These are phyloP conservation scores for Pagetopsis macropterus DNA, from an alignment of 2,797 vertebrate species.

Conservation along the genomic window DNA sequence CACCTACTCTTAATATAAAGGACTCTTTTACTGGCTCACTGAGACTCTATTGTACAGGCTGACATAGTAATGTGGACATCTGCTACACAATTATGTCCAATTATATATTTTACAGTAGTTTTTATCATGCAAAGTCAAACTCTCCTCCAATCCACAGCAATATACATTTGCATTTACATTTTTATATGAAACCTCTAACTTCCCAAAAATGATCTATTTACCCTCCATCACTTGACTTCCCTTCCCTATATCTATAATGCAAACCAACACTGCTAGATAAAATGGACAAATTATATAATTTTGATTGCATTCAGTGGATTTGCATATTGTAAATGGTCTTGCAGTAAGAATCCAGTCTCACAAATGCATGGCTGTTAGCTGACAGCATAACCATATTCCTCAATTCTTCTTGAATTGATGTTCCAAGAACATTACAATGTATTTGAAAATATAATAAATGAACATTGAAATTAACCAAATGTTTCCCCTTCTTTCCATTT, in stretches of 20 bases:
- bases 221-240: not conserved
- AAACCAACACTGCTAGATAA: not conserved
- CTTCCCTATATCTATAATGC: not conserved
- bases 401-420: not conserved
- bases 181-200: not conserved
- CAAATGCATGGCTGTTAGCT: not conserved
- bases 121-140: slow-evolving; percentile 11
- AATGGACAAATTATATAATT: not conserved
- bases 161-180: not conserved
- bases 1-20: not conserved
- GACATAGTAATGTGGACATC: not conserved
- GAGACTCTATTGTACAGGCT: slow-evolving; percentile 10
- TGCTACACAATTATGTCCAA: not conserved
- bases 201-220: slow-evolving; percentile 4
- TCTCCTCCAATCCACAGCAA: not conserved
- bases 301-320: not conserved
- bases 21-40: not conserved
- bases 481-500: not conserved
- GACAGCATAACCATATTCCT: not conserved
- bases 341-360: not conserved
- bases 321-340: not conserved
- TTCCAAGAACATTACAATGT: not conserved
- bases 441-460: not conserved
- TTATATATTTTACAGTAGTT: not conserved
- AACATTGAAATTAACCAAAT: not conserved